phyloP scores from a whole-genome alignment of 2,888 invertebrate genomes.

The Hypomecis atomaria region DNA sequence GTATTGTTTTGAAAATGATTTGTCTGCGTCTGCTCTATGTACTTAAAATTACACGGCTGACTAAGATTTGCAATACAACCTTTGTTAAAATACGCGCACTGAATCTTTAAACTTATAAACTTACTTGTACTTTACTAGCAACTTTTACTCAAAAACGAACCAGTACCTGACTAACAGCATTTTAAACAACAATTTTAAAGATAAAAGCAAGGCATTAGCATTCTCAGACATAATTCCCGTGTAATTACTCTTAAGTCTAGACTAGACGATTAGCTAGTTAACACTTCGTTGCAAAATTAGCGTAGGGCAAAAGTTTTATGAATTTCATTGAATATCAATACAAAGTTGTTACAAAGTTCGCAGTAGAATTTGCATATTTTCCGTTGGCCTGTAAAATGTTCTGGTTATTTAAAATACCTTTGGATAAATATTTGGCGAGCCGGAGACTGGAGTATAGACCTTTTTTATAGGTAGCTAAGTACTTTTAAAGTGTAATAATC shows the following conservation, averaged over 20 bases:
- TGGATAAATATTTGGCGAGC: slow-evolving; percentile 25
- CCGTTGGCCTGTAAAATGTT: slow-evolving; percentile 22
- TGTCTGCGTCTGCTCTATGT: too few species aligned
- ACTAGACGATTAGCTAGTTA: slow-evolving; percentile 30
- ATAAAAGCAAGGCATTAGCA: slow-evolving; percentile 16
- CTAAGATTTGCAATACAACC: too few species aligned
- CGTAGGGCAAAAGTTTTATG: slow-evolving; percentile 27
- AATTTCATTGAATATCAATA: slow-evolving; percentile 38
- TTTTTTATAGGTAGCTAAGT: slow-evolving; percentile 10
- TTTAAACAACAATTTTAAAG: slow-evolving; percentile 7
- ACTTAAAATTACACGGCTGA: too few species aligned
- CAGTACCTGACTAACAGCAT: background rate
- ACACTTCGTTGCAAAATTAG: slow-evolving; percentile 24
- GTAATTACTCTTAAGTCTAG: slow-evolving; percentile 29
- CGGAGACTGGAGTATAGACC: slow-evolving; percentile 14
- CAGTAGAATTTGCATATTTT: slow-evolving; percentile 35
- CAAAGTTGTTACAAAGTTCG: slow-evolving; percentile 30
- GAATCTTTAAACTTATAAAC: too few species aligned
- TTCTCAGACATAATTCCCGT: slow-evolving; percentile 12
- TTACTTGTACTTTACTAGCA: background rate
- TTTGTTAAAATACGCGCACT: too few species aligned
- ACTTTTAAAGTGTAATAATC: background rate
- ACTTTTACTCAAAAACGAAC: background rate
- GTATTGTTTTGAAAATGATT: too few species aligned
- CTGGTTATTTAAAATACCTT: slow-evolving; percentile 29